phyloP scores from a whole-genome alignment of 2,113 vertebrate genomes.

The Cnemophilus loriae region DNA sequence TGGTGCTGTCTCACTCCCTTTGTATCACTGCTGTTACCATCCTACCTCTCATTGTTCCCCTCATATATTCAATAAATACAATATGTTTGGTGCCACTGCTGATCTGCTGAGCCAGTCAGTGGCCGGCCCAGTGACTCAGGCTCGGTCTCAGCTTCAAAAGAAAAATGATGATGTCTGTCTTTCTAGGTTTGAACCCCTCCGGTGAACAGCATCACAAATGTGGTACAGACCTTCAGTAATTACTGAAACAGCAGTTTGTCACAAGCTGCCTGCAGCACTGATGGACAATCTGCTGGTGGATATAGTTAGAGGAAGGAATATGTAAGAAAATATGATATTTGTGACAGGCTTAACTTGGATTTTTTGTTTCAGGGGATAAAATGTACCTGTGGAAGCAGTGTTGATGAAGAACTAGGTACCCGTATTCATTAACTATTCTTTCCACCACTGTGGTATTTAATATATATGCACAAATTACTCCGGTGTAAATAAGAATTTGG shows the following conservation, averaged over 20 bases:
- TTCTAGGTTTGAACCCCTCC: conserved; percentile 11
- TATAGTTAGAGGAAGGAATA: not conserved
- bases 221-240: conserved; percentile 19
- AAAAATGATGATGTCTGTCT: conserved; percentile 8
- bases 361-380: not conserved
- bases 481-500: not conserved
- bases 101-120: conserved; percentile 26
- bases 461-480: not conserved
- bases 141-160: conserved; percentile 12
- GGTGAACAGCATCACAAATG: conserved; percentile 35
- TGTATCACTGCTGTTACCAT: not conserved
- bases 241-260: conserved; percentile 45
- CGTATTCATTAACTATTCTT: not conserved
- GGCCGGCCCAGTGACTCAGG: not conserved
- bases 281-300: not conserved
- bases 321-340: not conserved
- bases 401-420: not conserved
- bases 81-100: conserved; percentile 7
- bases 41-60: not conserved
- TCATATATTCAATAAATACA: conserved; percentile 19
- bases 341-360: not conserved
- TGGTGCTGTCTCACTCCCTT: not conserved
- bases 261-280: conserved; percentile 16
- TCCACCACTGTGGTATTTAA: not conserved
- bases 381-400: not conserved